Conservation (phyloP, 1,140 invertebrate species). For the Pogonognathellus flavescens region DNA sequence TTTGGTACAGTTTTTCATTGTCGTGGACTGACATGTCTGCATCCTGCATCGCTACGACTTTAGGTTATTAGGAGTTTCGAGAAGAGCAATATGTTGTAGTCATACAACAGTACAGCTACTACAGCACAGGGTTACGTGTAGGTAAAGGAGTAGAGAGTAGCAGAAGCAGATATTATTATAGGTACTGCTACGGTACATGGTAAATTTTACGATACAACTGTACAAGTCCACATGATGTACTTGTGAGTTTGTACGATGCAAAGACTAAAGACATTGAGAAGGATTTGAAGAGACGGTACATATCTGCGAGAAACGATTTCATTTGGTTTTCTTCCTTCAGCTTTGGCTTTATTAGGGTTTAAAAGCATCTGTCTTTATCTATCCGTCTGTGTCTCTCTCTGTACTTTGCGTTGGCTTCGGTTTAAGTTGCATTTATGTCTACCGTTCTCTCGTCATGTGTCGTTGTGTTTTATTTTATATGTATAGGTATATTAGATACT, state of each 20-base stretch:
- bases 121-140: too few relatives aligned
- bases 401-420: not conserved
- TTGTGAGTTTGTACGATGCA: too few relatives aligned
- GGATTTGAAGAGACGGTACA: not conserved
- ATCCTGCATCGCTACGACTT: too few relatives aligned
- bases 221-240: too few relatives aligned
- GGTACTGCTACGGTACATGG: too few relatives aligned
- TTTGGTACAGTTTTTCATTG: constrained; percentile 20
- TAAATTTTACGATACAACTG: too few relatives aligned
- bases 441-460: not conserved
- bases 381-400: not conserved
- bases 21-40: too few relatives aligned
- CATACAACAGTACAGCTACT: too few relatives aligned
- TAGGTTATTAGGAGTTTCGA: too few relatives aligned
- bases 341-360: constrained; percentile 39
- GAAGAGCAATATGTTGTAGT: too few relatives aligned
- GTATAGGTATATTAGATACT: not conserved
- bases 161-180: too few relatives aligned
- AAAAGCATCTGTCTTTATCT: constrained; percentile 42
- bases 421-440: not conserved
- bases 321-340: not conserved
- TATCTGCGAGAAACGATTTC: not conserved
- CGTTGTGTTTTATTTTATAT: constrained; percentile 15
- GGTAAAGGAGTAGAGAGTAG: too few relatives aligned
- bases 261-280: constrained; percentile 13